These are phyloP conservation scores for Bradypodion pumilum DNA, from an alignment of 2,797 vertebrate species.

Conservation along the genomic window DNA sequence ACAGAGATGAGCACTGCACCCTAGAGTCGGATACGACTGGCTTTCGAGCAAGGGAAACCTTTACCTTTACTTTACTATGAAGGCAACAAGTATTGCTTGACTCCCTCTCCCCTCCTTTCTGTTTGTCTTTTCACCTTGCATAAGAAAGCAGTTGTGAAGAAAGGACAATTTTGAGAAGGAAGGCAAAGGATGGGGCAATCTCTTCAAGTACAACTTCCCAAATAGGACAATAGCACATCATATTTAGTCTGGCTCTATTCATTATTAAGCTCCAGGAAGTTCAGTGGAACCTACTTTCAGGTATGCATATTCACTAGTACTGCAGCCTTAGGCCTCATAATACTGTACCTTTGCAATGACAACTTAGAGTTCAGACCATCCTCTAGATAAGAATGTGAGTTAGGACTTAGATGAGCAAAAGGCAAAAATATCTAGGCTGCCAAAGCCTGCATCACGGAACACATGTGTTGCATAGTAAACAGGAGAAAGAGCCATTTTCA, in stretches of 20 bases:
- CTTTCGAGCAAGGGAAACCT: too few species aligned
- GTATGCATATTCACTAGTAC: neutral
- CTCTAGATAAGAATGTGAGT: neutral
- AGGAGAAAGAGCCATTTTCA: constrained; percentile 52
- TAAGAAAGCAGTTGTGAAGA: neutral
- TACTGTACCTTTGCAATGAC: neutral
- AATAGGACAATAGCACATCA: neutral
- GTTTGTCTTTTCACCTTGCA: neutral
- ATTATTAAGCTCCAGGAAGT: neutral
- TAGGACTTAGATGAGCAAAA: constrained; percentile 13
- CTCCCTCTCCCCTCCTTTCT: too few species aligned
- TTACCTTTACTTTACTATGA: too few species aligned
- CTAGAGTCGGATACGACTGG: too few species aligned
- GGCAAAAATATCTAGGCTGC: constrained; percentile 3
- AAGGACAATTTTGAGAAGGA: neutral
- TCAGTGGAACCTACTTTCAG: neutral
- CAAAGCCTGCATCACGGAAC: constrained; percentile 37
- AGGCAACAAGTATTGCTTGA: too few species aligned
- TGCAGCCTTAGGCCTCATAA: neutral
- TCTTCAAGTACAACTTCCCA: neutral
- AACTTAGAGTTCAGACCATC: neutral
- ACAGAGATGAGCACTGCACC: too few species aligned
- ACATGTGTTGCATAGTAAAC: constrained; percentile 49
- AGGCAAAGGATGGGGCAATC: neutral
- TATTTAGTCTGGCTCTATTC: too few species aligned